These are phyloP conservation scores for Peribatodes rhomboidaria DNA, from an alignment of 2,888 invertebrate species.

Conservation along the genomic window DNA sequence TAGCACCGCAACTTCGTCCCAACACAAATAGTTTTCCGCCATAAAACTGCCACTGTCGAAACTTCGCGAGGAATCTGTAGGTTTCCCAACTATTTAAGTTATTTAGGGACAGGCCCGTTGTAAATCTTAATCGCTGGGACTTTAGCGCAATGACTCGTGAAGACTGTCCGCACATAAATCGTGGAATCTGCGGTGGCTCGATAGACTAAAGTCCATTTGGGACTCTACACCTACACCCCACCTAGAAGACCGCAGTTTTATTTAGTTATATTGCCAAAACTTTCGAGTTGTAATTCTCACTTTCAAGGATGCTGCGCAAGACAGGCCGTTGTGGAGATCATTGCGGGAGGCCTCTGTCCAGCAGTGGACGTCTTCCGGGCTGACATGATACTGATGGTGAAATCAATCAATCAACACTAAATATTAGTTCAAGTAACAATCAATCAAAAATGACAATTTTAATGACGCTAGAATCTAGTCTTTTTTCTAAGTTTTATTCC, in stretches of 20 bases:
- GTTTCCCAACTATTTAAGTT: constrained; percentile 77
- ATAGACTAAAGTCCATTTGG: constrained; percentile 42
- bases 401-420: too few relatives aligned
- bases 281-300: too few relatives aligned
- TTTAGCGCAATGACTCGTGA: constrained; percentile 79
- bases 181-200: constrained; percentile 53
- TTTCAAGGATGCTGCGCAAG: too few relatives aligned
- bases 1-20: constrained; percentile 33
- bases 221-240: constrained; percentile 10
- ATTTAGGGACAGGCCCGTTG: constrained; percentile 74
- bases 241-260: background rate
- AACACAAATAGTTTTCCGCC: constrained; percentile 49
- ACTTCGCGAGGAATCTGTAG: constrained; percentile 55
- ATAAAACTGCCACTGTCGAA: constrained; percentile 62
- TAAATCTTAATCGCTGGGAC: constrained; percentile 83
- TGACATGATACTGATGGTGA: too few relatives aligned
- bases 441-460: too few relatives aligned
- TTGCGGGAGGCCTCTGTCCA: too few relatives aligned
- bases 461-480: too few relatives aligned
- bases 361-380: too few relatives aligned
- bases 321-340: too few relatives aligned
- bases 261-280: background rate
- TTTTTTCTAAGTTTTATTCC: too few relatives aligned
- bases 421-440: too few relatives aligned
- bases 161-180: constrained; percentile 77